Conservation (phyloP, 2,888 invertebrate genomes). For the Caenorhabditis sp. region DNA sequence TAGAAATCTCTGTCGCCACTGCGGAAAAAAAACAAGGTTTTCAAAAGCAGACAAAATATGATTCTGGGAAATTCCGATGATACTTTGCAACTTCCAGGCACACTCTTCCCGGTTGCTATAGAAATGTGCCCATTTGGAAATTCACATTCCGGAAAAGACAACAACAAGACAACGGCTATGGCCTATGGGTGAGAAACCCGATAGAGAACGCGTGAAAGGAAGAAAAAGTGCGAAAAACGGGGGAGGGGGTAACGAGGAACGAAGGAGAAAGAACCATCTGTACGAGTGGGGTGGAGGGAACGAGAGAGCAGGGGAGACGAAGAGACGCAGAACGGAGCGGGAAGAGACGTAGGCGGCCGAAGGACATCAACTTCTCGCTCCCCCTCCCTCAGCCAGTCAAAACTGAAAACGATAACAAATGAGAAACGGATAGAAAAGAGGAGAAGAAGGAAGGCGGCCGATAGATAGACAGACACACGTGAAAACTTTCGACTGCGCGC, state of each 20-base stretch:
- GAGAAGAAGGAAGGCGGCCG: conserved; percentile 15
- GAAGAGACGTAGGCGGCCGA: conserved; percentile 55
- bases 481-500: conserved; percentile 25
- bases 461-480: conserved; percentile 4
- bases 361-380: conserved; percentile 65
- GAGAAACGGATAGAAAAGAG: conserved; percentile 47
- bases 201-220: neutral
- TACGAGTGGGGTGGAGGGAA: neutral
- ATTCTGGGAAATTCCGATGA: conserved; percentile 18
- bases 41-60: conserved; percentile 41
- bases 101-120: conserved; percentile 12
- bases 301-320: conserved; percentile 25
- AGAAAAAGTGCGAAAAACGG: conserved; percentile 30
- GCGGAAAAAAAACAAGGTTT: conserved; percentile 27
- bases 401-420: conserved; percentile 56
- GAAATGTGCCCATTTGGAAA: conserved; percentile 16
- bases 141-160: neutral
- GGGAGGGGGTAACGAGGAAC: conserved; percentile 6
- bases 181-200: neutral
- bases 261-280: conserved; percentile 37
- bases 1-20: conserved; percentile 40
- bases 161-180: too few relatives aligned
- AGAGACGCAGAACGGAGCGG: conserved; percentile 42
- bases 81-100: too few relatives aligned
- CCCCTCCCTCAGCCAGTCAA: conserved; percentile 23